Percentiles rank a stretch among this genome's conserved stretches.
phyloP scores from a whole-genome alignment of 2,797 vertebrate species.

The Rhadinocentrus ornatus region DNA sequence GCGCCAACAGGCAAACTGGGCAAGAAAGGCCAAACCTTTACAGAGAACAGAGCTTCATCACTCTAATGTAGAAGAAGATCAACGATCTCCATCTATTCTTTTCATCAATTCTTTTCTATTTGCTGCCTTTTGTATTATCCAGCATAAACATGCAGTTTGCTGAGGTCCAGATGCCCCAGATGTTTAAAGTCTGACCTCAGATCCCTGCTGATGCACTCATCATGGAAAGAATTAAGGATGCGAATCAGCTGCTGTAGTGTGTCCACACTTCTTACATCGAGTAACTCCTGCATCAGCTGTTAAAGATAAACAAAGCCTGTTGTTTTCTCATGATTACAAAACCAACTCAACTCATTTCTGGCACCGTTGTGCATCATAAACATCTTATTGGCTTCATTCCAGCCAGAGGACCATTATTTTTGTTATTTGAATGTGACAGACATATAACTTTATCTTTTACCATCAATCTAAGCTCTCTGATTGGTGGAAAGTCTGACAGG shows the following conservation, averaged over 20 bases:
- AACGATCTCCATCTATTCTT: neutral
- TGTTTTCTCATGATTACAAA: too few relatives aligned
- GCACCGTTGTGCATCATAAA: too few relatives aligned
- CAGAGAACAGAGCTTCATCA: neutral
- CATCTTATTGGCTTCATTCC: too few relatives aligned
- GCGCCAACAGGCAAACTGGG: slow-evolving; percentile 68
- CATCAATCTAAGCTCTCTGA: too few relatives aligned
- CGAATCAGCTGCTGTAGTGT: slow-evolving; percentile 75
- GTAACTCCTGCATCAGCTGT: slow-evolving; percentile 77
- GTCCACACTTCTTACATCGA: slow-evolving; percentile 65
- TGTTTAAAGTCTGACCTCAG: slow-evolving; percentile 66
- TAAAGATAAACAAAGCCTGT: neutral
- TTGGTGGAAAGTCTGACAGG: too few relatives aligned
- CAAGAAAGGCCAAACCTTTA: slow-evolving; percentile 76
- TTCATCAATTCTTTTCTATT: too few relatives aligned
- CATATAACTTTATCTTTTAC: too few relatives aligned
- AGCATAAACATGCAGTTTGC: neutral
- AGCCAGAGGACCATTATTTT: too few relatives aligned
- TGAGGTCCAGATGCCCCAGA: neutral
- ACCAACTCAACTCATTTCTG: too few relatives aligned
- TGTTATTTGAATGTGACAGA: too few relatives aligned
- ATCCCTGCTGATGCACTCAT: slow-evolving; percentile 66
- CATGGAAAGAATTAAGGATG: slow-evolving; percentile 78
- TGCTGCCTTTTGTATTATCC: neutral
- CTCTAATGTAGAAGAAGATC: neutral